A percentile compares a stretch with the other conserved stretches of the same genome.
Conservation (phyloP, 2,113 vertebrate species). For the Cyanoramphus novaezelandiae region DNA sequence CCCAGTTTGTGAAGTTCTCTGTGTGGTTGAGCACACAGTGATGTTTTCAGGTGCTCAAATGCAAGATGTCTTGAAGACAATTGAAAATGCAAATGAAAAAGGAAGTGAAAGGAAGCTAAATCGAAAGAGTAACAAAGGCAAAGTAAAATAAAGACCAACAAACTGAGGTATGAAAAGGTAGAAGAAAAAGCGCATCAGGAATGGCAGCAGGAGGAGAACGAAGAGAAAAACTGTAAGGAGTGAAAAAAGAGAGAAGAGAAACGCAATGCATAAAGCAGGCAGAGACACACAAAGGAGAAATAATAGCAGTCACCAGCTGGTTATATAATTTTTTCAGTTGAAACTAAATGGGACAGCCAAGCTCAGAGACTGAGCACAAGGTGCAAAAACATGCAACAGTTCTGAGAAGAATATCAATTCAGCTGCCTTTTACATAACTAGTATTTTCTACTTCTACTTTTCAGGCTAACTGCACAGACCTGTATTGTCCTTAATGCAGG, state of each 20-base stretch:
- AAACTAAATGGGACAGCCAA: neutral
- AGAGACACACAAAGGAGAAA: neutral
- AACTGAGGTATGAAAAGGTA: neutral
- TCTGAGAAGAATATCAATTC: neutral
- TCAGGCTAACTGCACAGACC: neutral
- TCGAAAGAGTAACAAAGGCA: neutral
- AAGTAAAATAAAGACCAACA: neutral
- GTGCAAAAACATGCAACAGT: neutral
- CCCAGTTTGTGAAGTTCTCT: neutral
- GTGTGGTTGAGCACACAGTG: accelerated
- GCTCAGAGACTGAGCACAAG: neutral
- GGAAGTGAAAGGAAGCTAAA: neutral
- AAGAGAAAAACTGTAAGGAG: neutral
- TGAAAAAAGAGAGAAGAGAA: neutral
- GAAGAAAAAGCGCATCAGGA: neutral
- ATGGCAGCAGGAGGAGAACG: neutral
- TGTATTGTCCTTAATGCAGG: neutral
- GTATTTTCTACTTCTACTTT: neutral
- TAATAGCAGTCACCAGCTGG: neutral
- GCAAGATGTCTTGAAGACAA: neutral
- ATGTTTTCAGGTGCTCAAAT: neutral
- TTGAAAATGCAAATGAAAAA: neutral
- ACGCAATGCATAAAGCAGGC: neutral
- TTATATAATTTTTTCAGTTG: neutral
- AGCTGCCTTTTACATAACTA: neutral